Conservation (phyloP, 2,113 vertebrate genomes). For the Albula glossodonta region DNA sequence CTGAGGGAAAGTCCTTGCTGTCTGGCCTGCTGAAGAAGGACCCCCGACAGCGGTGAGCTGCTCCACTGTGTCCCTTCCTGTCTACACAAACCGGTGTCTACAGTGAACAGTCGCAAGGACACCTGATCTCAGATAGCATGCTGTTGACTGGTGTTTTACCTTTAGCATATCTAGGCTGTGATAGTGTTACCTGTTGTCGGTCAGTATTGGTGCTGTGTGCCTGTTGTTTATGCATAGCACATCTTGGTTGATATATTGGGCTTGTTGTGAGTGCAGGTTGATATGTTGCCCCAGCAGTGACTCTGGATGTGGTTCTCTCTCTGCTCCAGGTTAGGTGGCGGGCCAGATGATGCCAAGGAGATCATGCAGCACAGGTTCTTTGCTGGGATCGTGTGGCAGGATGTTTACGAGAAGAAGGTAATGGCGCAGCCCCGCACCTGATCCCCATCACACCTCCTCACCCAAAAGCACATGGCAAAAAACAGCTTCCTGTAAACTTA, state of each 20-base stretch:
- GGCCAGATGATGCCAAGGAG: constrained; percentile 93
- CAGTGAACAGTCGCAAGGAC: neutral
- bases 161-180: neutral
- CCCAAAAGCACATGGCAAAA: neutral
- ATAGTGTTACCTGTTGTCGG: neutral
- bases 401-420: constrained; percentile 97
- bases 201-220: neutral
- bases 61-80: neutral
- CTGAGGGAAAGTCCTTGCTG: constrained; percentile 79
- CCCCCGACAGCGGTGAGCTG: constrained; percentile 80
- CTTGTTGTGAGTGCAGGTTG: neutral
- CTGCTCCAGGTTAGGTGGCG: constrained; percentile 86
- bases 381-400: constrained; percentile 89
- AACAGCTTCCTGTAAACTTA: neutral
- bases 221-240: neutral
- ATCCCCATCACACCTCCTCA: neutral
- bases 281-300: neutral
- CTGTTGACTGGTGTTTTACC: too few relatives aligned
- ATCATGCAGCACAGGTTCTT: constrained; percentile 98
- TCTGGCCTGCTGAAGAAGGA: constrained; percentile 90
- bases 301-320: constrained; percentile 21
- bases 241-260: neutral
- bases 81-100: neutral
- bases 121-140: neutral
- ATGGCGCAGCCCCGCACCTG: neutral